These are phyloP conservation scores for Carollia perspicillata DNA, from an alignment of 2,113 vertebrate genomes.

Conservation along the genomic window DNA sequence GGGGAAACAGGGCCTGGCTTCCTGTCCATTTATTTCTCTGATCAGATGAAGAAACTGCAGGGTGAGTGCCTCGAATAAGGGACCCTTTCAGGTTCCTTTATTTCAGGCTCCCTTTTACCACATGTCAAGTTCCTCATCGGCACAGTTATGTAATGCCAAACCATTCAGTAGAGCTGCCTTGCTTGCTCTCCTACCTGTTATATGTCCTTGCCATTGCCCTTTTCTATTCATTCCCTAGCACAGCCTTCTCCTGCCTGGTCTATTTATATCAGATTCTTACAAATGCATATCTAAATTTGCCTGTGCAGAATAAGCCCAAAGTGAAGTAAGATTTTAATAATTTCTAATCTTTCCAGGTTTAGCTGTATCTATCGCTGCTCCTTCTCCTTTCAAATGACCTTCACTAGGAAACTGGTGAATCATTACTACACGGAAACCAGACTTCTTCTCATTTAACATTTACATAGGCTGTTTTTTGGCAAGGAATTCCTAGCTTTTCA, in stretches of 20 bases:
- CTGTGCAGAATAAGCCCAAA: slow-evolving; percentile 14
- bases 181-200: not conserved
- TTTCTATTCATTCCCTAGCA: not conserved
- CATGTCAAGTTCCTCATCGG: not conserved
- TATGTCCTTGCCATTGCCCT: not conserved
- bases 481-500: slow-evolving; percentile 44
- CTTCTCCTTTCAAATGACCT: slow-evolving; percentile 30
- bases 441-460: slow-evolving; percentile 28
- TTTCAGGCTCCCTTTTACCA: not conserved
- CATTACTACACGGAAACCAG: not conserved
- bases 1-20: not conserved
- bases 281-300: not conserved
- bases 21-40: not conserved
- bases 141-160: not conserved
- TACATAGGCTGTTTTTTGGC: not conserved
- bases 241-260: not conserved
- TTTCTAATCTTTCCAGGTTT: not conserved
- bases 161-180: not conserved
- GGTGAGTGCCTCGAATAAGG: not conserved
- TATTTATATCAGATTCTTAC: not conserved
- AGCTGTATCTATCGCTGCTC: not conserved
- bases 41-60: not conserved
- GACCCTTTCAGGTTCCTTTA: not conserved
- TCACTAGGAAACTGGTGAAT: not conserved
- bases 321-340: not conserved